Evolutionary conservation across 1,140 invertebrate genomes (phyloP).

Genomic region (Temnothorax nylanderi): DNA sequence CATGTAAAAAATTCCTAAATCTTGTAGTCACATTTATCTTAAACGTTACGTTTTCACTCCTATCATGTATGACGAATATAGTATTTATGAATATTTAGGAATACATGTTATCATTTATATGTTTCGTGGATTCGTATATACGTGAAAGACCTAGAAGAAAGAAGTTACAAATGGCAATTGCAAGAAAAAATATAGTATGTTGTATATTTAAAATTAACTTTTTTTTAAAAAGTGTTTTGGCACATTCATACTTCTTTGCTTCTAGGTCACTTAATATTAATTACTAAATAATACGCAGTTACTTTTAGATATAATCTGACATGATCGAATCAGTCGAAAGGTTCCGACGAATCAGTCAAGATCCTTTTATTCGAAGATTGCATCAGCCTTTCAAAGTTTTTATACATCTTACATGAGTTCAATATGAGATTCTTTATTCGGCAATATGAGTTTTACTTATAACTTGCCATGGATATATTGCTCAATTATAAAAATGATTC

Average conservation of each 20-base stretch:
- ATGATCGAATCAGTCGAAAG: background rate
- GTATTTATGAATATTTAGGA: slow-evolving; percentile 19
- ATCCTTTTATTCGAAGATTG: background rate
- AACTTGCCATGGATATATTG: slow-evolving; percentile 8
- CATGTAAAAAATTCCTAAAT: slow-evolving; percentile 8
- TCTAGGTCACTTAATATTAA: background rate
- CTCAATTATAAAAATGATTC: slow-evolving; percentile 14
- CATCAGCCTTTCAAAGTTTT: slow-evolving; percentile 1
- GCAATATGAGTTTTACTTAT: slow-evolving; percentile 18
- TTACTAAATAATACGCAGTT: background rate
- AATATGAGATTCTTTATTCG: slow-evolving; percentile 47
- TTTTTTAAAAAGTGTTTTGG: background rate
- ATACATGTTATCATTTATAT: slow-evolving; percentile 13
- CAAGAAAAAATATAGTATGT: slow-evolving; percentile 5
- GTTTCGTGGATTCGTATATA: background rate
- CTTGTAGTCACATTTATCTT: slow-evolving; percentile 14
- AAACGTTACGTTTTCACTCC: slow-evolving; percentile 24
- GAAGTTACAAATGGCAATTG: slow-evolving; percentile 5
- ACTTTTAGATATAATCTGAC: background rate
- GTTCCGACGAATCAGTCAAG: background rate
- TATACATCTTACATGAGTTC: background rate
- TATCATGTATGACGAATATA: background rate
- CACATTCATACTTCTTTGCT: slow-evolving; percentile 14
- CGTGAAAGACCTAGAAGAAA: background rate
- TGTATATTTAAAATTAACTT: slow-evolving; percentile 34